These are phyloP conservation scores for Melipona quadrifasciata DNA, from an alignment of 1,140 invertebrate genomes.

Conservation along the genomic window DNA sequence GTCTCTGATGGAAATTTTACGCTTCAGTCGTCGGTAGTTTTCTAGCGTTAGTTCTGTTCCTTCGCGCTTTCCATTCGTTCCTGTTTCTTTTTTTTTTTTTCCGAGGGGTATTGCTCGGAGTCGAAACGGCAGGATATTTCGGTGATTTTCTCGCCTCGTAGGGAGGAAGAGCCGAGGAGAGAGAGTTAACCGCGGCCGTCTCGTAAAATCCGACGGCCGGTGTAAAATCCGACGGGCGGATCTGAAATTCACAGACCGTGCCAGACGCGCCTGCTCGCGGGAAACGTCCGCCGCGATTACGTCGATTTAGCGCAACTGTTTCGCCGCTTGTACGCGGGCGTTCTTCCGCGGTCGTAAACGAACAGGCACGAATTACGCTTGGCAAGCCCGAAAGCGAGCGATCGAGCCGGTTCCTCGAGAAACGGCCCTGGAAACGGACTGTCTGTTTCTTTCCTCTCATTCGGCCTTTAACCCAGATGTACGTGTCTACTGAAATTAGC, in stretches of 20 bases:
- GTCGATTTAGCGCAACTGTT: slow-evolving; percentile 22
- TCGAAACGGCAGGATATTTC: background rate
- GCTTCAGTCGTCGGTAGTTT: slow-evolving; percentile 15
- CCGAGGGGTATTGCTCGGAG: no score
- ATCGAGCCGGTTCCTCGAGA: background rate
- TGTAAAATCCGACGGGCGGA: slow-evolving; percentile 14
- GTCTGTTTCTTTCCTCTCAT: background rate
- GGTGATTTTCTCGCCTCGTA: background rate
- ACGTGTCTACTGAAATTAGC: no score
- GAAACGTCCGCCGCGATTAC: slow-evolving; percentile 20
- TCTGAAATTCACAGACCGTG: slow-evolving; percentile 20
- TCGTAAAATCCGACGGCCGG: slow-evolving; percentile 19
- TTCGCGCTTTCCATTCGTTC: slow-evolving; percentile 33
- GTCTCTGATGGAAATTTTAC: no score
- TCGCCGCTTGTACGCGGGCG: background rate
- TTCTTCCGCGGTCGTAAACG: slow-evolving; percentile 14
- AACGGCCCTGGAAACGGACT: no score
- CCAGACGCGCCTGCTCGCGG: background rate
- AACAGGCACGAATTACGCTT: background rate
- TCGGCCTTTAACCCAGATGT: background rate
- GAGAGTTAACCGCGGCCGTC: background rate
- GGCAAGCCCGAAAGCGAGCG: background rate
- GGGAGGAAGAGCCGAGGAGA: background rate
- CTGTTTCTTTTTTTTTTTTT: no score
- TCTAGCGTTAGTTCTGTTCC: background rate